These are phyloP conservation scores for Ectemnius cavifrons DNA, from an alignment of 2,888 invertebrate species.

Conservation along the genomic window DNA sequence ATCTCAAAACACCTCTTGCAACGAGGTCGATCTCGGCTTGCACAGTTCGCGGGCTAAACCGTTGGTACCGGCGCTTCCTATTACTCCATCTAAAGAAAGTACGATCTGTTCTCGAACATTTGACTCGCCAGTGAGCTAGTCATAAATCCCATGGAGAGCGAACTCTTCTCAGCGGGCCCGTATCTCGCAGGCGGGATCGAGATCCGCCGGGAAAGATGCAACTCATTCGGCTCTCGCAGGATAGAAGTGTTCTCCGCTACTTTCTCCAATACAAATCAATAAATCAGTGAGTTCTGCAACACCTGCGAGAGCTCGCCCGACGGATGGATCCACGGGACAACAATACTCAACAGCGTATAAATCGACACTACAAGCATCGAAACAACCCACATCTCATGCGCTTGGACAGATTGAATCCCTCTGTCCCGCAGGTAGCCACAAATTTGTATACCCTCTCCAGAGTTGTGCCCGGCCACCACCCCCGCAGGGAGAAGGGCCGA, in stretches of 20 bases:
- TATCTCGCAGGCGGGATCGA: neutral
- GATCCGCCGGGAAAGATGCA: neutral
- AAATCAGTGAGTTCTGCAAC: conserved; percentile 31
- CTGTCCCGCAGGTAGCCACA: conserved; percentile 55
- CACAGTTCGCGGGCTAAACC: neutral
- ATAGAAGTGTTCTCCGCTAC: neutral
- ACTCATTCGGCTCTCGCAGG: neutral
- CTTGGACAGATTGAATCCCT: conserved; percentile 39
- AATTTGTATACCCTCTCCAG: conserved; percentile 49
- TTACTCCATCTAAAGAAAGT: neutral
- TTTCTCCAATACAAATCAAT: conserved; percentile 37
- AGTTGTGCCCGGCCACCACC: conserved; percentile 27
- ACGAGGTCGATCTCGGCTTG: neutral
- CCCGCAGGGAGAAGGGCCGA: conserved; percentile 3
- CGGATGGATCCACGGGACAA: conserved; percentile 12
- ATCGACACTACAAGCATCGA: conserved; percentile 23
- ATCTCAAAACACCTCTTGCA: neutral
- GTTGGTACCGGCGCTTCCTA: neutral
- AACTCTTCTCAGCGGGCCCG: neutral
- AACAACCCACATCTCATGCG: conserved; percentile 22
- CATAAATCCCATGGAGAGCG: neutral
- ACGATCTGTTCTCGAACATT: neutral
- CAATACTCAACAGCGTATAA: conserved; percentile 38
- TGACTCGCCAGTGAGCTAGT: neutral
- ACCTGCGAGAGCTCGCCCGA: conserved; percentile 15